These are phyloP conservation scores for Numenius arquata DNA, from an alignment of 2,113 vertebrate genomes.

Conservation along the genomic window DNA sequence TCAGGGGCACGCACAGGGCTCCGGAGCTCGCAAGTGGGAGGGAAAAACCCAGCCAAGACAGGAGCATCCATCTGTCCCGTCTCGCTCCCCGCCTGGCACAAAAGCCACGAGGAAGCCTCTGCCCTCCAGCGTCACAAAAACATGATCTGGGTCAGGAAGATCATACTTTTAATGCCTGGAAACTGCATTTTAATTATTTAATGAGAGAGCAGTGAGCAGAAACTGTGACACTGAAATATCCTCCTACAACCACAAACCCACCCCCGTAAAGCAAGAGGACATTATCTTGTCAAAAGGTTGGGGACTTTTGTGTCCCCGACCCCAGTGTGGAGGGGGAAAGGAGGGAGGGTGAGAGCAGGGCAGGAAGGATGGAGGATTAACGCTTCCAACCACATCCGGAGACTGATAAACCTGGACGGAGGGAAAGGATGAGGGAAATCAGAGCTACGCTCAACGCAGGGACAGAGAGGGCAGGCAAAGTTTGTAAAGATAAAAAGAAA, in stretches of 20 bases:
- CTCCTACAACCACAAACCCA: neutral
- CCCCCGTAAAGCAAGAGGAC: neutral
- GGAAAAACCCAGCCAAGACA: neutral
- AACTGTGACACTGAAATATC: neutral
- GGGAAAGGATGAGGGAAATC: neutral
- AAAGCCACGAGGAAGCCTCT: neutral
- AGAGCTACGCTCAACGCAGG: rapidly evolving
- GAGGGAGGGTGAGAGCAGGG: neutral
- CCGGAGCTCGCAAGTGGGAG: neutral
- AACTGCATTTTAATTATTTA: conserved; percentile 40
- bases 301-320: neutral
- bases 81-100: neutral
- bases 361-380: neutral
- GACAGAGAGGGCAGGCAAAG: neutral
- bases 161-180: neutral
- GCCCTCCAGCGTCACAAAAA: neutral
- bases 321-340: rapidly evolving
- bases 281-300: neutral
- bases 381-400: rapidly evolving
- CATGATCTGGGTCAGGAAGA: neutral
- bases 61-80: neutral
- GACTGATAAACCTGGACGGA: neutral
- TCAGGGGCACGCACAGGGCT: neutral
- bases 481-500: neutral
- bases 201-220: neutral